These are phyloP conservation scores for Colletes latitarsis DNA, from an alignment of 1,140 invertebrate species.

Conservation along the genomic window DNA sequence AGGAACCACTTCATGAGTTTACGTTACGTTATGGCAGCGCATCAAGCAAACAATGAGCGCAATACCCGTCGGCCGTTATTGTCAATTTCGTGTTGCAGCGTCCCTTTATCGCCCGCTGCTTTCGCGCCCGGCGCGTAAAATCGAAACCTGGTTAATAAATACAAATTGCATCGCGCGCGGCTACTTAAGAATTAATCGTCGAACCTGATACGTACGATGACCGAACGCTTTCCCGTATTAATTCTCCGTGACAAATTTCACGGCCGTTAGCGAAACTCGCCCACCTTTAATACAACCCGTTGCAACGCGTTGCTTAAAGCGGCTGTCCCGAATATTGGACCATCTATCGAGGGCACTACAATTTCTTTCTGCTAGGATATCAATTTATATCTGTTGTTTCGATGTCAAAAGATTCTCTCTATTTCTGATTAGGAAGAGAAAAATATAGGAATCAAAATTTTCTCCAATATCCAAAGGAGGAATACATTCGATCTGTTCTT, in stretches of 20 bases:
- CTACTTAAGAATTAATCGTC: not conserved
- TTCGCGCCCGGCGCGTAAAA: not conserved
- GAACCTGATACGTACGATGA: not conserved
- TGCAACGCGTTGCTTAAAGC: too few species aligned
- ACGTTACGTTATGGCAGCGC: constrained; percentile 31
- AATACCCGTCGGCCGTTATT: constrained; percentile 3
- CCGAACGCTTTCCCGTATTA: not conserved
- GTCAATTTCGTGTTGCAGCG: constrained; percentile 23
- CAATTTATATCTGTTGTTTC: too few species aligned
- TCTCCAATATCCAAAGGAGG: too few species aligned
- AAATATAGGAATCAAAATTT: too few species aligned
- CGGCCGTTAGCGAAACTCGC: not conserved
- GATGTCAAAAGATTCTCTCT: too few species aligned
- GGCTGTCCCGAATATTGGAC: too few species aligned
- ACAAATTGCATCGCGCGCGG: not conserved
- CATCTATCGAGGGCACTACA: too few species aligned
- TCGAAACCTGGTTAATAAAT: constrained; percentile 8
- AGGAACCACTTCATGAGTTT: constrained; percentile 27
- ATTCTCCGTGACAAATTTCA: not conserved
- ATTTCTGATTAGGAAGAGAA: too few species aligned
- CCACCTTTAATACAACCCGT: too few species aligned
- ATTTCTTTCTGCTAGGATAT: too few species aligned
- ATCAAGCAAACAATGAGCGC: constrained; percentile 31
- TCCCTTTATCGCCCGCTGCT: not conserved
- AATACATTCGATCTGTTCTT: too few species aligned